Evolutionary conservation across 2,888 invertebrate species (phyloP), one percentile per base, ranked within the genome.

Genomic region (Coremacera marginata): DNA sequence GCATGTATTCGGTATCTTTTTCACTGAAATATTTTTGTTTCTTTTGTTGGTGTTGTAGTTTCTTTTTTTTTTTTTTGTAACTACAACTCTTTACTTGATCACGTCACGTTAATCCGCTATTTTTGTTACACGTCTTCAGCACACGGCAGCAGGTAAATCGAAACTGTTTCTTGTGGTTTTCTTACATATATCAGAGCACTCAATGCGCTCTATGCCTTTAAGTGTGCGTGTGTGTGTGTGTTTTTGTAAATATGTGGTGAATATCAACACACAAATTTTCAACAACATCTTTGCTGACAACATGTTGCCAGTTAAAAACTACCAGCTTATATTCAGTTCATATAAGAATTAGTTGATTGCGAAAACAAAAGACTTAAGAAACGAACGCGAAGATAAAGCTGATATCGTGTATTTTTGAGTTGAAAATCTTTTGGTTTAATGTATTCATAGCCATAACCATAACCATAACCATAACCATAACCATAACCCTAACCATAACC

Each of bases 91-190:
- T 73, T 49, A 62, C 62, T 73, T 51, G 27, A 62, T 25, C 55
- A 62, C 72, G 72, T 72, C 60, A 62, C 72, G 19, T 55, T 49
- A 9, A 55, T 19, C 52, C 52, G 65, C 55, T 34, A 16, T 27
- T 72, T 67, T 52, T 34, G 63, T 72, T 19, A 70, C 78, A 81
- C 85, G 82, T 82, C 82, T 80, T 83, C 86, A 83, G 81, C 82
- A 80, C 84, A 79, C 84, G 85, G 81, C 83, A 82, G 84, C 86
- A 86, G 87, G 82, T 85, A 86, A 86, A 86, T 84, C 81, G 82
- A 83, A 85, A 86, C 87, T 87, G 86, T 79, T 79, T 22, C 76
- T 71, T 70, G 27, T 52, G 60, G 75, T 75, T 51, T 70, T 57
- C 19, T 9, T 57, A 62, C 49, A 52, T 31, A 60, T 60, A 37